Evolutionary conservation across 2,888 invertebrate species (phyloP), one percentile per base, ranked within the genome.

Genomic region (Pterostichus madidus): DNA sequence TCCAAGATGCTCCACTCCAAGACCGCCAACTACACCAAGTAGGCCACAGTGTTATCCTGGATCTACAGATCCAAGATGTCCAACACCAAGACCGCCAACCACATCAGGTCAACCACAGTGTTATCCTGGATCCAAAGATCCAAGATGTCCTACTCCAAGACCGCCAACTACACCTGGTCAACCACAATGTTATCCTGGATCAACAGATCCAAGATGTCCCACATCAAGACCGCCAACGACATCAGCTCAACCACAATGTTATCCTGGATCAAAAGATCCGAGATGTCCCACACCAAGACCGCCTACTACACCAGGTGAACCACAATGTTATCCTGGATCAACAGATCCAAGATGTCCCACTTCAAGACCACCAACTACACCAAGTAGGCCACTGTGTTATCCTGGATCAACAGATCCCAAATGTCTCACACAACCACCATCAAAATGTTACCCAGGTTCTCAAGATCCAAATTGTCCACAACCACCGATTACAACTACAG

Each of bases 381-480:
- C 80, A 13, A 7, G 15, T 0, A 0, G 15, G 5, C 64, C 64
- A 0, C 39, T 5, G 5, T 68, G 64, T 68, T 68, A 68, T n/a
- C 84, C 84, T 1, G 87, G 87, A 78, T 86, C 87, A 7, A 83
- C 87, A 49, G 87, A 86, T 77, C 86, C 86, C 31, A 75, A 84
- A 13, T 80, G 80, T 49, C 80, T 78, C 35, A 75, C 85, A 8
- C 49, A 46, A 13, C 53, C 76, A 15, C 82, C 84, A 53, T 35
- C 73, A 44, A 59, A 84, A 2, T 90, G 90, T 77, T 90, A 87
- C 84, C 89, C 89, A 0, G 89, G 89, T 0, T 87, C 87, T 4
- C 85, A 56, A 5, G 89, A 89, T 81, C 89, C 90, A 0, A 86
- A 89, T 31, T 90, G 90, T 78, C 87, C 89, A n/a, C n/a, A n/a